phyloP scores from a whole-genome alignment of 1,140 invertebrate genomes.

The Drosophila malerkotliana region DNA sequence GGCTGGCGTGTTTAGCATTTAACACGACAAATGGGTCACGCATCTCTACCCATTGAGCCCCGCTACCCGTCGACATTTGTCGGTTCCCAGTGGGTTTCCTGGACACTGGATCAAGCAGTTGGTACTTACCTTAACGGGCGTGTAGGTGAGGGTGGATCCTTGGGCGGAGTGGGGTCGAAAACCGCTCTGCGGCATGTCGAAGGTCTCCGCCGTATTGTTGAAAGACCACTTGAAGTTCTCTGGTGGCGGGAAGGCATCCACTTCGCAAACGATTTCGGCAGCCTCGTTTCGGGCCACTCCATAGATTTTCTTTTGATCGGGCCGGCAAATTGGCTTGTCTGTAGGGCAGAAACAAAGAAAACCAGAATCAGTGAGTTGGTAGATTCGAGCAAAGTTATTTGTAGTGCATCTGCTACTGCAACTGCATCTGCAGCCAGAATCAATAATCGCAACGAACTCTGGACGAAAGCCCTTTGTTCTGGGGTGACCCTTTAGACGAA shows the following conservation, averaged over 20 bases:
- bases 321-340: conserved; percentile 94
- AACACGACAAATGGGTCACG: conserved; percentile 32
- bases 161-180: conserved; percentile 85
- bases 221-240: conserved; percentile 94
- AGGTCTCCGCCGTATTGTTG: conserved; percentile 93
- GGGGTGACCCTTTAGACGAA: conserved; percentile 7
- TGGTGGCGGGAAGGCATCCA: conserved; percentile 93
- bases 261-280: conserved; percentile 91
- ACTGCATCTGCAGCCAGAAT: conserved; percentile 48
- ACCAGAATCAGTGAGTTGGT: conserved; percentile 6
- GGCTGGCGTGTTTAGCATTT: conserved; percentile 48
- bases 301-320: conserved; percentile 91
- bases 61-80: conserved; percentile 8
- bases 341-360: conserved; percentile 19
- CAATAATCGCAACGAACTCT: conserved; percentile 69
- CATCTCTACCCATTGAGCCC: background rate
- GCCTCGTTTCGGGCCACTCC: conserved; percentile 93
- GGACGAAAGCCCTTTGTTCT: conserved; percentile 34
- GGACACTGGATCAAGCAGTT: background rate
- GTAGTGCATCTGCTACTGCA: conserved; percentile 38
- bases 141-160: conserved; percentile 90
- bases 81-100: conserved; percentile 2
- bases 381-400: conserved; percentile 50
- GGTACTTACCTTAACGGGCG: conserved; percentile 87
- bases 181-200: conserved; percentile 88